Evolutionary conservation across 1,140 invertebrate species (phyloP).

Genomic region (Lasioglossum baleicum): DNA sequence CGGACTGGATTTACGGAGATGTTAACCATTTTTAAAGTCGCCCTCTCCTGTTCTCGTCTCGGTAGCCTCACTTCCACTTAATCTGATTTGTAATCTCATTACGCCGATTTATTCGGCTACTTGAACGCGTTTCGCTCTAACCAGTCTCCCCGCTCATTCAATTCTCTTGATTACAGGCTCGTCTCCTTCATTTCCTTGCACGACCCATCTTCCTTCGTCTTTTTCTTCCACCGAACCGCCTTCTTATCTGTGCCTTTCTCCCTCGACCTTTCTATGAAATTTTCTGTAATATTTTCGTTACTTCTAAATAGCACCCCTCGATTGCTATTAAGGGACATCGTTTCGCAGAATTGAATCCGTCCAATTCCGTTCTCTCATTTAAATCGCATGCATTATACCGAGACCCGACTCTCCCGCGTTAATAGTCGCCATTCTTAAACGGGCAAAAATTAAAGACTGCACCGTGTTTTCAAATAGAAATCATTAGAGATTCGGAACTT

Average conservation of each 20-base stretch:
- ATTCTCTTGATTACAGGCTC: constrained; percentile 38
- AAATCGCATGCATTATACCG: constrained; percentile 42
- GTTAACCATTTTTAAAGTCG: constrained; percentile 18
- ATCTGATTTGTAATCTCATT: constrained; percentile 27
- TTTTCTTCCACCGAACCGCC: neutral
- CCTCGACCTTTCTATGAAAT: constrained; percentile 31
- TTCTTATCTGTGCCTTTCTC: neutral
- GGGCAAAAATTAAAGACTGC: too few relatives aligned
- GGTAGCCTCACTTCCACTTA: constrained; percentile 11
- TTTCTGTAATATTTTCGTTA: constrained; percentile 50
- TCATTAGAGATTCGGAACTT: too few relatives aligned
- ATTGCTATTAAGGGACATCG: constrained; percentile 56
- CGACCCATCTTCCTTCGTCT: neutral
- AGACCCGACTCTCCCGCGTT: neutral
- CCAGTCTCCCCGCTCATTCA: constrained; percentile 16
- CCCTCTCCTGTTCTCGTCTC: neutral
- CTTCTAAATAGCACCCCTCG: constrained; percentile 16
- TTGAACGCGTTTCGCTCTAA: constrained; percentile 17
- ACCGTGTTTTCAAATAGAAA: neutral
- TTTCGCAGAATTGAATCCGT: constrained; percentile 57
- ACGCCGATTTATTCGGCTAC: constrained; percentile 35
- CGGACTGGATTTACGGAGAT: neutral
- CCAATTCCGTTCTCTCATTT: constrained; percentile 53
- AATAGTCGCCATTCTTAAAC: neutral
- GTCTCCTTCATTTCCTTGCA: constrained; percentile 9